phyloP scores from a whole-genome alignment of 37 sponge, comb jelly and placozoan species.

The Mnemiopsis leidyi region DNA sequence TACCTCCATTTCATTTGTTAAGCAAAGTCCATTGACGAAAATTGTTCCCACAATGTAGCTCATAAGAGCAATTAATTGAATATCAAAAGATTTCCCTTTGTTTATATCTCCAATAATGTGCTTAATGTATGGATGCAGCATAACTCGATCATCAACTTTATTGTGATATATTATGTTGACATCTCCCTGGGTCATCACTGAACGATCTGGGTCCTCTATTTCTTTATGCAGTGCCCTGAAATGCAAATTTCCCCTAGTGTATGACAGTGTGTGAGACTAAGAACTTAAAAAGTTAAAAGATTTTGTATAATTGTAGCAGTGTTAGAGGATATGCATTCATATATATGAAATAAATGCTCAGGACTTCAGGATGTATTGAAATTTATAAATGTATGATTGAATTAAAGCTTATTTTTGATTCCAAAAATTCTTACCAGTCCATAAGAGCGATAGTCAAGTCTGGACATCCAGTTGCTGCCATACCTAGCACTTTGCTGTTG shows the following conservation, averaged over 20 bases:
- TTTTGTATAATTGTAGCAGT: too few relatives aligned
- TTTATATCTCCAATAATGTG: constrained; percentile 1
- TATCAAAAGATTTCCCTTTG: neutral
- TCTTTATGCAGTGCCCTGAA: neutral
- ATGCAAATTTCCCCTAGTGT: too few relatives aligned
- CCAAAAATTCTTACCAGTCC: constrained; percentile 10
- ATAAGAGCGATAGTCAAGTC: neutral
- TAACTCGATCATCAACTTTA: neutral
- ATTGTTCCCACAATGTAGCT: neutral
- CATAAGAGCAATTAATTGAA: neutral
- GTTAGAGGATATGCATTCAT: too few relatives aligned
- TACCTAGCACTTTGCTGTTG: neutral
- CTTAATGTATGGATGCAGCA: constrained; percentile 20
- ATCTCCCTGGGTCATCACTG: neutral
- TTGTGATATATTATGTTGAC: neutral
- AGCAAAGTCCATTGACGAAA: neutral
- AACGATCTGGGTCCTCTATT: neutral
- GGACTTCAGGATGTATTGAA: too few relatives aligned
- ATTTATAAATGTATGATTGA: too few relatives aligned
- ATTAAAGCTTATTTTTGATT: too few relatives aligned
- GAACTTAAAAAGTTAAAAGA: too few relatives aligned
- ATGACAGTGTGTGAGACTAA: too few relatives aligned
- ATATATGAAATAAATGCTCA: too few relatives aligned
- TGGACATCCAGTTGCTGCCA: neutral
- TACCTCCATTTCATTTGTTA: neutral